Percentiles rank a stretch among this genome's conserved stretches.
Evolutionary conservation across 1,140 invertebrate species (phyloP).

Genomic region (Cyclina sinensis): DNA sequence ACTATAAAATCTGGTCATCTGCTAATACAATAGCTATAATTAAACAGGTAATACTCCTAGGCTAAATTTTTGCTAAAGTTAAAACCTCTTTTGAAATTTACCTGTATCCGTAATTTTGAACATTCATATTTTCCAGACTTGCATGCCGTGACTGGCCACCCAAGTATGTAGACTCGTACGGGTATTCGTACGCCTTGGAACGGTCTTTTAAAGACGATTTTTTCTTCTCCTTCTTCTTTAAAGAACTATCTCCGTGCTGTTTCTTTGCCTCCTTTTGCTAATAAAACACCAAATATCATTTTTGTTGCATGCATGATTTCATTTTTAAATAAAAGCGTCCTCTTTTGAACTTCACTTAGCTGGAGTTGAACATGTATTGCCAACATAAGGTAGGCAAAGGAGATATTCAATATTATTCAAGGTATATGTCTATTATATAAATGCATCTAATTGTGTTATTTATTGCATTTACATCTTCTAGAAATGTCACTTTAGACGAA

Average conservation of each 20-base stretch:
- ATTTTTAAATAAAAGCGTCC: no score
- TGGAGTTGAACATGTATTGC: no score
- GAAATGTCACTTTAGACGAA: no score
- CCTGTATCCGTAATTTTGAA: constrained; percentile 58
- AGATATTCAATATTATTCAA: no score
- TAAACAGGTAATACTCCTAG: neutral
- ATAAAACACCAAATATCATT: neutral
- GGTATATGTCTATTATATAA: no score
- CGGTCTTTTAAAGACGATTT: constrained; percentile 31
- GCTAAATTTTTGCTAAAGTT: neutral
- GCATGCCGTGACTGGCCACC: constrained; percentile 49
- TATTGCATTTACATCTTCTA: no score
- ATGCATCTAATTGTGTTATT: no score
- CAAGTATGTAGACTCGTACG: constrained; percentile 47
- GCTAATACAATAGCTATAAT: neutral
- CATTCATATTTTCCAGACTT: constrained; percentile 57
- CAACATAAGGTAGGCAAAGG: no score
- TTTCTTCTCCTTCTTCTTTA: constrained; percentile 52
- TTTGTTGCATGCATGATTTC: no score
- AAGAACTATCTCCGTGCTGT: constrained; percentile 11
- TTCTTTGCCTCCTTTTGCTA: constrained; percentile 45
- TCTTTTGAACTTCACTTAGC: no score
- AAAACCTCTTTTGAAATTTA: neutral
- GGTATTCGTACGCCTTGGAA: constrained; percentile 48
- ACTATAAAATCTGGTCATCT: neutral